Evolutionary conservation across 2,888 invertebrate species (phyloP).

Genomic region (Cheilosia soror): DNA sequence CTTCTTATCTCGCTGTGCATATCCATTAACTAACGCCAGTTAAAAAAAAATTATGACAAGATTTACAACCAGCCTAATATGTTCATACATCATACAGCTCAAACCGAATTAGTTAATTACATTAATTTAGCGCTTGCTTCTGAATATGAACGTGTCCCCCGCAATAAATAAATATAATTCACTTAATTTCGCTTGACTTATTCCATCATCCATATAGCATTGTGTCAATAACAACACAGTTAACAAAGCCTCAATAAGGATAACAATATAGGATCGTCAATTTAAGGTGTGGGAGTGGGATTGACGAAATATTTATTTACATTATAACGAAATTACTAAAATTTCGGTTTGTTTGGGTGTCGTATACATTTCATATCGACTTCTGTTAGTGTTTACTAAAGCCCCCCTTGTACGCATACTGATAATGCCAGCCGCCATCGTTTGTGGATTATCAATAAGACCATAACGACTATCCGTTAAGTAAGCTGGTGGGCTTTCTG

Average conservation of each 20-base stretch:
- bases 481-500: conserved; percentile 4
- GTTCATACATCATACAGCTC: background rate
- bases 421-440: conserved; percentile 14
- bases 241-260: conserved; percentile 31
- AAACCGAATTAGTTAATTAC: conserved; percentile 29
- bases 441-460: conserved; percentile 18
- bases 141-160: conserved; percentile 1
- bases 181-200: conserved; percentile 6
- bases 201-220: background rate
- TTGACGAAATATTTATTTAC: conserved; percentile 29
- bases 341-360: too few species aligned
- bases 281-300: conserved; percentile 11
- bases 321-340: conserved; percentile 13
- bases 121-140: background rate
- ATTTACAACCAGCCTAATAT: conserved; percentile 3
- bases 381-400: background rate
- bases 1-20: conserved; percentile 22
- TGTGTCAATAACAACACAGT: conserved; percentile 12
- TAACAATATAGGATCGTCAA: conserved; percentile 26
- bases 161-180: conserved; percentile 23
- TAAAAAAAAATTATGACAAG: background rate
- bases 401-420: background rate
- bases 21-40: conserved; percentile 9
- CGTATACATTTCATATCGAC: background rate
- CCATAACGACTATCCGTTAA: conserved; percentile 13